These are phyloP conservation scores for Gnatocerus cornutus DNA, from an alignment of 2,888 invertebrate species.

Conservation along the genomic window DNA sequence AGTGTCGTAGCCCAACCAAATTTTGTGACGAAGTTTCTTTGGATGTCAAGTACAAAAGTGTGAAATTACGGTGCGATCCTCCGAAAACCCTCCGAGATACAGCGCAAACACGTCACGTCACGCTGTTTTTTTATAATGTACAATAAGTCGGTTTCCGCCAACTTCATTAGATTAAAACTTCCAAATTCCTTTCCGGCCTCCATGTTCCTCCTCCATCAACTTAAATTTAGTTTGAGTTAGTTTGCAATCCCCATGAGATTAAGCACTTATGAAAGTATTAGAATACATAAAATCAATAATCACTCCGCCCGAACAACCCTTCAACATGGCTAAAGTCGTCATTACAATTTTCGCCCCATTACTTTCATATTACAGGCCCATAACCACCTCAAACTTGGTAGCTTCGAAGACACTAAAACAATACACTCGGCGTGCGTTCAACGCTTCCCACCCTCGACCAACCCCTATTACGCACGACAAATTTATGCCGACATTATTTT, in stretches of 20 bases:
- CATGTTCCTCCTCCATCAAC: neutral
- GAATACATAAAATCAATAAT: slow-evolving; percentile 5
- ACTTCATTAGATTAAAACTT: neutral
- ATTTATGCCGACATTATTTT: slow-evolving; percentile 37
- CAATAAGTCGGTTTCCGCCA: neutral
- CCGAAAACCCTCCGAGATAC: no score
- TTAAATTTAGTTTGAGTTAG: slow-evolving; percentile 5
- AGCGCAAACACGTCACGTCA: no score
- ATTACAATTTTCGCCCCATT: slow-evolving; percentile 28
- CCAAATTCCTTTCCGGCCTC: neutral
- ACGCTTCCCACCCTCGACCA: slow-evolving; percentile 1
- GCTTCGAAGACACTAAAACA: slow-evolving; percentile 26
- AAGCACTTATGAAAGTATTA: slow-evolving; percentile 9
- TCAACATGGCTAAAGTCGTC: neutral
- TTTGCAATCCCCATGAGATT: slow-evolving; percentile 5
- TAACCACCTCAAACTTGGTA: slow-evolving; percentile 22
- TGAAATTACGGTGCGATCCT: neutral
- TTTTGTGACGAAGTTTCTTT: neutral
- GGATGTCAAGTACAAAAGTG: neutral
- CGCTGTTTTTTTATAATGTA: no score
- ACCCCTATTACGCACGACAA: slow-evolving; percentile 29
- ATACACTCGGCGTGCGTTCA: slow-evolving; percentile 1
- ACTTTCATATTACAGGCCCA: slow-evolving; percentile 13
- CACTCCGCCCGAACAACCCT: neutral
- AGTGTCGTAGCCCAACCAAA: neutral